Base-by-base conservation (phyloP, 2,888 invertebrate genomes). In the Oeneis ivallda region DNA sequence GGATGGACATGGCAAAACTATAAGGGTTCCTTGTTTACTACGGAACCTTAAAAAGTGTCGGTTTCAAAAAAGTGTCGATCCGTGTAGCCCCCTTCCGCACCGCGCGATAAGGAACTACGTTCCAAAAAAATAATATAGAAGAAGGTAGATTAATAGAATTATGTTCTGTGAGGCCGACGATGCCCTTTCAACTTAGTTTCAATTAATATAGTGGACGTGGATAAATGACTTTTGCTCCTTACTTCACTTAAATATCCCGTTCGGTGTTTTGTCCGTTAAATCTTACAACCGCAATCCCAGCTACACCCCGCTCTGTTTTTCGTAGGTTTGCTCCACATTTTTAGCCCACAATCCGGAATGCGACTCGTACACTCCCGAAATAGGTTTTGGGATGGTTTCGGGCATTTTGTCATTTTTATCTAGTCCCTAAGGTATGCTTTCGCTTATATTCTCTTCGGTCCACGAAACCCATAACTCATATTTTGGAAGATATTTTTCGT, bases 341-440 rank as follows among this genome's bases (percentile, higher is more conserved):
- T 41, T 56, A 56, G 13, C 41, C 19, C 19, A 17, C 56, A 39
- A 56, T 56, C 41, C 19, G 56, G 56, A 56, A 56, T 41, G 56
- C 56, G 39, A 19, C 56, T 19, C 54, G 56, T 39, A 56, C 41
- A 39, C 41, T 39, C 7, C 19, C 39, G 41, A 19, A 56, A 41
- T 56, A 39, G 56, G 56, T 56, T 56, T 56, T 41, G 19, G 39
- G 56, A 56, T 56, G 41, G 56, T 41, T 56, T 56, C 56, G 56
- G 56, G 56, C 19, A 19, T 56, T 56, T 39, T 56, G 56, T 41
- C 56, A 56, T 56, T 56, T 53, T 54, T 56, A 41, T 56, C 56
- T 56, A 17, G 54, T 37, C 41, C 56, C 56, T 13, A 56, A 19
- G 56, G 56, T 39, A 41, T 41, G 56, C 19, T 41, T 39, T 56